phyloP scores from a whole-genome alignment of 2,113 vertebrate genomes.

The Tachysurus fulvidraco region DNA sequence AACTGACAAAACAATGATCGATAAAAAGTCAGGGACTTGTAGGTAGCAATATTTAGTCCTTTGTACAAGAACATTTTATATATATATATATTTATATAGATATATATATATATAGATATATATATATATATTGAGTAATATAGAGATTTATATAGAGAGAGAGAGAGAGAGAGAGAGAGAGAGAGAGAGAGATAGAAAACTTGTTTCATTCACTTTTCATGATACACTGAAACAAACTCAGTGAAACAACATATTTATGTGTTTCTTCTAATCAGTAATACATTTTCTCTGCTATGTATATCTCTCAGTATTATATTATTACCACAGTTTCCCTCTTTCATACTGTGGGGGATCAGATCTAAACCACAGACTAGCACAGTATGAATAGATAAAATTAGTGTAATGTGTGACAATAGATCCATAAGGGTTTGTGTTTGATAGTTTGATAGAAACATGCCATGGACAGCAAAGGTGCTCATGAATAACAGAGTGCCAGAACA shows the following conservation, averaged over 20 bases:
- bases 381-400: neutral
- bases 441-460: neutral
- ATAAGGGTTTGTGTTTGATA: neutral
- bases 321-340: neutral
- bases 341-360: neutral
- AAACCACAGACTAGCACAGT: neutral
- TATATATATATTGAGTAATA: too few relatives aligned
- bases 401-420: neutral
- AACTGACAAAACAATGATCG: too few relatives aligned
- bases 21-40: neutral
- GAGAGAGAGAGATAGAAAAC: neutral
- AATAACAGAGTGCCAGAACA: neutral
- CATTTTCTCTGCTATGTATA: neutral
- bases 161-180: too few relatives aligned
- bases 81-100: too few relatives aligned
- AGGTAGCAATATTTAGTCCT: neutral
- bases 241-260: neutral
- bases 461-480: neutral
- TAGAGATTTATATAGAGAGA: too few relatives aligned
- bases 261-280: neutral
- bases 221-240: neutral
- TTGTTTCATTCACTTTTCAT: neutral
- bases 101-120: too few relatives aligned
- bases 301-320: neutral
- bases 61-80: neutral